Percentiles rank a stretch among this genome's conserved stretches.
phyloP scores from a whole-genome alignment of 1,140 invertebrate genomes.

The Orius insidiosus region DNA sequence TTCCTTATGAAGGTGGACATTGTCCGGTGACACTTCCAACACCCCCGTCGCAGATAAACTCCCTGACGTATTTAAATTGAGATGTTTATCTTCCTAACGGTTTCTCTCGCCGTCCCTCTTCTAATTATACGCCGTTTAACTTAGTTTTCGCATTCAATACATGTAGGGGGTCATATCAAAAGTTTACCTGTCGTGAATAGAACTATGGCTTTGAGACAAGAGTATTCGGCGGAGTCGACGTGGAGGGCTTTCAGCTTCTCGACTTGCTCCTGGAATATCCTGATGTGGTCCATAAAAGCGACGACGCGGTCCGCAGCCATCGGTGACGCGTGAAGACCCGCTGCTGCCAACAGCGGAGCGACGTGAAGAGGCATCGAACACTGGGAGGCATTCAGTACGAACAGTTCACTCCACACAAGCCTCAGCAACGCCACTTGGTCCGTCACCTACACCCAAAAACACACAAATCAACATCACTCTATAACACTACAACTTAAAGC shows the following conservation, averaged over 20 bases:
- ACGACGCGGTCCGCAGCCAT: slow-evolving; percentile 95
- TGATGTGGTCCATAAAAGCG: slow-evolving; percentile 97
- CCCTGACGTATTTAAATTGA: slow-evolving; percentile 9
- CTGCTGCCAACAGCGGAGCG: slow-evolving; percentile 82
- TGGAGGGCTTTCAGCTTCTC: slow-evolving; percentile 95
- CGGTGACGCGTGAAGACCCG: slow-evolving; percentile 82
- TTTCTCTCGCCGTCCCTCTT: background rate
- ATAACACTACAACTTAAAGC: slow-evolving; percentile 3
- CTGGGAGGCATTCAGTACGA: slow-evolving; percentile 94
- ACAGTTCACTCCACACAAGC: slow-evolving; percentile 93
- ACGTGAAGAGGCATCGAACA: slow-evolving; percentile 95
- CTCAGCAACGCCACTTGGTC: slow-evolving; percentile 85
- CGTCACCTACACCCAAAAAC: slow-evolving; percentile 30
- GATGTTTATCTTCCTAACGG: slow-evolving; percentile 4
- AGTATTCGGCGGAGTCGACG: slow-evolving; percentile 95
- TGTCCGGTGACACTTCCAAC: background rate
- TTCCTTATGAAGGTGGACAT: slow-evolving; percentile 3
- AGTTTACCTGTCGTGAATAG: slow-evolving; percentile 95
- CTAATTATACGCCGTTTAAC: slow-evolving; percentile 1
- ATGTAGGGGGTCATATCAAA: slow-evolving; percentile 1
- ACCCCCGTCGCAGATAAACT: slow-evolving; percentile 2
- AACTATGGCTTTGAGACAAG: slow-evolving; percentile 96
- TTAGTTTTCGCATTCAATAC: background rate
- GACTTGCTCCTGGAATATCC: slow-evolving; percentile 95
- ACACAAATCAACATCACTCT: too few species aligned